Evolutionary conservation across 2,888 invertebrate species (phyloP).

Genomic region (Xanthia icteritia): DNA sequence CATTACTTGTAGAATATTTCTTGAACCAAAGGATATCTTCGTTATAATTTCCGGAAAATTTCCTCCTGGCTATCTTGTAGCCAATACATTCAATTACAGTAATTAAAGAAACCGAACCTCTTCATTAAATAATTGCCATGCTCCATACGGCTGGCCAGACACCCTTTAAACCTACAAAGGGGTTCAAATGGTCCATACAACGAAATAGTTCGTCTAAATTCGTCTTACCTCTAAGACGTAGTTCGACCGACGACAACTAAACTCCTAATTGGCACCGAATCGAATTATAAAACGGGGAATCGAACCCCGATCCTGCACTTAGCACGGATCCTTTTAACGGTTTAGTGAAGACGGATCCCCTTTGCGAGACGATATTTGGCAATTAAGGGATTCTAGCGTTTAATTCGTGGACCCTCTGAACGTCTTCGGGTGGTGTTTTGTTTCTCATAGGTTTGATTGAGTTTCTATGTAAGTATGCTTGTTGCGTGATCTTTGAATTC

Average conservation of each 20-base stretch:
- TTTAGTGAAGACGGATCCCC: conserved; percentile 88
- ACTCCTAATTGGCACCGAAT: conserved; percentile 89
- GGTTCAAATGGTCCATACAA: conserved; percentile 72
- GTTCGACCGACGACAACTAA: conserved; percentile 84
- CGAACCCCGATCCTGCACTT: conserved; percentile 89
- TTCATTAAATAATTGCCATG: conserved; percentile 61
- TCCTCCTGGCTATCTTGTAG: background rate
- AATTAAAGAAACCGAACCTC: conserved; percentile 57
- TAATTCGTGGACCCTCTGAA: conserved; percentile 61
- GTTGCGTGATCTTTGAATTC: conserved; percentile 15
- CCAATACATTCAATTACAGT: conserved; percentile 45
- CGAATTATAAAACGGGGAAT: conserved; percentile 89
- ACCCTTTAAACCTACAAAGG: conserved; percentile 71
- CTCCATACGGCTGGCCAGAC: conserved; percentile 51
- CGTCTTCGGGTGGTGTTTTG: conserved; percentile 45
- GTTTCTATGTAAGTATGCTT: conserved; percentile 22
- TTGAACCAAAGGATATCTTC: background rate
- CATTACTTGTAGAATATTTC: background rate
- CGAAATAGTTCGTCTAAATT: conserved; percentile 75
- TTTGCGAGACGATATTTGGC: conserved; percentile 86
- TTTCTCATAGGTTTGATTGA: conserved; percentile 44
- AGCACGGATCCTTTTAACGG: conserved; percentile 89
- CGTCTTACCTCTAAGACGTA: conserved; percentile 82
- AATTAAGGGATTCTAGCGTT: conserved; percentile 84
- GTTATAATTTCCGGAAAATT: background rate